Evolutionary conservation across 2,888 invertebrate species (phyloP), one percentile per base, ranked within the genome.

Genomic region (Diadromus collaris): DNA sequence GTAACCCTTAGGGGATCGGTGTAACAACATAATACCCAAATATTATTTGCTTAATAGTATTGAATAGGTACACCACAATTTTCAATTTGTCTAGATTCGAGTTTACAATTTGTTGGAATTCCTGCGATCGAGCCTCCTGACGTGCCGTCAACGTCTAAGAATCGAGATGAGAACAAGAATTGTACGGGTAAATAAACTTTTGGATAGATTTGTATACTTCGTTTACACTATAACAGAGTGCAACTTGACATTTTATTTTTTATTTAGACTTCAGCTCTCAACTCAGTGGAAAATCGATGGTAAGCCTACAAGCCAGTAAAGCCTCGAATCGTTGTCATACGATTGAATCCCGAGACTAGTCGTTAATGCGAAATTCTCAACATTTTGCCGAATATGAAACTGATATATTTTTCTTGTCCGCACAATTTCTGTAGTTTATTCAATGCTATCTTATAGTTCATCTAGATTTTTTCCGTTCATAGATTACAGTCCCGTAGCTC

Each of bases 201-300:
- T 41, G 41, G 41, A 41, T 41, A 41, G 41, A 41, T 41, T 41
- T 41, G 41, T 41, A 41, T 41, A 41, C 41, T 41, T 41, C 41
- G 41, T 41, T 41, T 41, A 41, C 41, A 41, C 41, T 41, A 41
- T 41, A 41, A 41, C 41, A 41, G 41, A 41, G 9, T 41, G 41
- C 41, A 41, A 41, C 41, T 41, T 41, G 41, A 41, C 41, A 41
- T 41, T 41, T 41, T 13, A 41, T 41, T 41, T 7, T 3, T 41
- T 41, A 41, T 41, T 41, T 41, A 41, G 41, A 41, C 41, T 13
- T 41, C 41, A 41, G 41, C 41, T 41, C 41, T 41, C 41, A 41
- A 41, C 41, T 41, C 41, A 41, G 41, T 41, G 41, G 41, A 41
- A 41, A 41, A 41, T 41, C 41, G 9, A 41, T 41, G 7, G 41